phyloP scores from a whole-genome alignment of 2,797 vertebrate genomes.

The Molossus molossus region DNA sequence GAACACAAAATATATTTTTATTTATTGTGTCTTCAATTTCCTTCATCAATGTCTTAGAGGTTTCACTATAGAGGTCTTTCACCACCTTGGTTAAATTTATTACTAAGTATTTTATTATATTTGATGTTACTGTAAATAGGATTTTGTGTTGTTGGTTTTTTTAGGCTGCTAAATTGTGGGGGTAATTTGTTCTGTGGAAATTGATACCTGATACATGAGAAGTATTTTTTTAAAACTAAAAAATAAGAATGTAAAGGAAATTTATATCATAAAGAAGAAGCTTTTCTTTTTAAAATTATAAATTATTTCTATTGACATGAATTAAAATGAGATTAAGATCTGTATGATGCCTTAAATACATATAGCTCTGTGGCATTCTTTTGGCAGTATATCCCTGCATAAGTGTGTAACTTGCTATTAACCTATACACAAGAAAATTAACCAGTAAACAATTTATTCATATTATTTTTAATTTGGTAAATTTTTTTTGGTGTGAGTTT shows the following conservation, averaged over 20 bases:
- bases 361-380: neutral
- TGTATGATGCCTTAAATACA: neutral
- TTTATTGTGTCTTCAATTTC: neutral
- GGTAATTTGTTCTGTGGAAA: neutral
- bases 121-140: neutral
- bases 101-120: neutral
- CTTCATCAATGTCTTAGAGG: neutral
- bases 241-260: constrained; percentile 31
- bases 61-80: neutral
- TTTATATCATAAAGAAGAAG: neutral
- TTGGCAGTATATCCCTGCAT: neutral
- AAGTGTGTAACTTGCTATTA: neutral
- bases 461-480: constrained; percentile 27
- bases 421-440: neutral
- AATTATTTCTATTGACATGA: neutral
- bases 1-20: neutral
- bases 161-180: constrained; percentile 14
- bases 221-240: constrained; percentile 44
- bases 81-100: neutral
- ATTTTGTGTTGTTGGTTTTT: neutral
- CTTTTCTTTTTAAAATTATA: neutral
- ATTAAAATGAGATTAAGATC: neutral
- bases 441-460: neutral
- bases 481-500: neutral
- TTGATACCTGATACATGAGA: neutral